Evolutionary conservation across 2,113 vertebrate species (phyloP), one percentile per base, ranked within the genome.

Genomic region (Patagioenas fasciata): DNA sequence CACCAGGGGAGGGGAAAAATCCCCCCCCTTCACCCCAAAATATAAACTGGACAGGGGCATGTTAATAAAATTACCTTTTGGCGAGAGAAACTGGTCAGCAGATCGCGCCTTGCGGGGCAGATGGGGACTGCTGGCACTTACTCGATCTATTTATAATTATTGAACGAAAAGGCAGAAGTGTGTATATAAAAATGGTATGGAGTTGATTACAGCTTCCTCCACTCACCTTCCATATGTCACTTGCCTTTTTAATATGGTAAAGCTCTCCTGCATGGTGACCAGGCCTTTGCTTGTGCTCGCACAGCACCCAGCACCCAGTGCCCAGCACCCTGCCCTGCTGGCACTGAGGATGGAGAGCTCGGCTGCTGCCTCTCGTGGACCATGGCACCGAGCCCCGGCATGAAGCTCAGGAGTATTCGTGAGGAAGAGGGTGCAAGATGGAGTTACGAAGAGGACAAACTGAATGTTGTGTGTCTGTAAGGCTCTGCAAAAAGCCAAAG

Each of bases 91-190:
- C 80, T 88, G 91, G 94, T 97, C 97, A 96, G 71, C 36, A 5
- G 80, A 81, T 81, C 61, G 4, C 48, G 91, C 57, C 67, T 96
- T 4, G 87, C 32, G 9, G 94, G 96, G 95, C 96, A 97, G 97
- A 97, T 95, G 96, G 97, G 95, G 96, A 96, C 87, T 95, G 88
- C 91, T 97, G 96, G 95, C 97, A 95, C 95, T 94, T 77, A 88
- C 84, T 77, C 24, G 74, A 88, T 97, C 96, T 97, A 97, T 97
- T 97, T 97, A 96, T 97, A 97, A 95, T 96, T 94, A 96, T 96
- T 92, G 96, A 95, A 95, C 77, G 25, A 96, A 96, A 97, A 96
- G 90, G 92, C 96, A 97, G 93, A 94, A 96, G 91, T 93, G 93
- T 96, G 95, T 93, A 93, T 97, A 84, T 96, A 97, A 96, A 97